Evolutionary conservation across 1,140 invertebrate genomes (phyloP).

Genomic region (Halictus rubicundus): DNA sequence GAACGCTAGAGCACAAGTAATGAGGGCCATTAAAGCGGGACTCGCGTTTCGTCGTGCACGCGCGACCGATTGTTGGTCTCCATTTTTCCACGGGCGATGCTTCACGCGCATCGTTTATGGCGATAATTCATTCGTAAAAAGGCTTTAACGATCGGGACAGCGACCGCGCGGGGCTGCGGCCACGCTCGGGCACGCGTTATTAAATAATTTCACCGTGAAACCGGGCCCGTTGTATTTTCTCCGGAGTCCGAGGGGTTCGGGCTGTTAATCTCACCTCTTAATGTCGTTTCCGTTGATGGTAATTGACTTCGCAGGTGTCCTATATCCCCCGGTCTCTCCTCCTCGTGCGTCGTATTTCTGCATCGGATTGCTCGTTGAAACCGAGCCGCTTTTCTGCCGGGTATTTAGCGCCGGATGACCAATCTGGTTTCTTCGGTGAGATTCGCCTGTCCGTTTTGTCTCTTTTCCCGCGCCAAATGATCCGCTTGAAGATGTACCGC

Average conservation of each 20-base stretch:
- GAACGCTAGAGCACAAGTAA: neutral
- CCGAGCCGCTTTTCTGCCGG: too few species aligned
- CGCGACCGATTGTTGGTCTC: conserved; percentile 17
- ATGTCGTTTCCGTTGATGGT: neutral
- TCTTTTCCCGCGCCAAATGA: conserved; percentile 7
- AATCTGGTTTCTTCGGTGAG: too few species aligned
- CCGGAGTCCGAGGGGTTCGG: neutral
- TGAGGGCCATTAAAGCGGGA: neutral
- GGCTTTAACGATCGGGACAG: conserved; percentile 11
- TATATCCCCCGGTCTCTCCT: too few species aligned
- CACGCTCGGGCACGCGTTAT: neutral
- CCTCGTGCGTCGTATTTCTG: neutral
- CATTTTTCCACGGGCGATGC: neutral
- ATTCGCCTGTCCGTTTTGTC: neutral
- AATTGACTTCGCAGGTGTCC: neutral
- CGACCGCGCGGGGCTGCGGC: neutral
- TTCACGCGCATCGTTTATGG: conserved; percentile 13
- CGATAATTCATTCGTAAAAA: conserved; percentile 27
- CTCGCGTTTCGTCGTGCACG: neutral
- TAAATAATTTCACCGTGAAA: conserved; percentile 10
- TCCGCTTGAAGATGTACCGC: conserved; percentile 14
- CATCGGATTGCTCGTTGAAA: neutral
- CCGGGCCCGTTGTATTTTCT: neutral
- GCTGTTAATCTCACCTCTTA: conserved; percentile 6
- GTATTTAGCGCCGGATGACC: too few species aligned